Evolutionary conservation across 2,797 vertebrate species (phyloP).

Genomic region (Telmatherina bonti): DNA sequence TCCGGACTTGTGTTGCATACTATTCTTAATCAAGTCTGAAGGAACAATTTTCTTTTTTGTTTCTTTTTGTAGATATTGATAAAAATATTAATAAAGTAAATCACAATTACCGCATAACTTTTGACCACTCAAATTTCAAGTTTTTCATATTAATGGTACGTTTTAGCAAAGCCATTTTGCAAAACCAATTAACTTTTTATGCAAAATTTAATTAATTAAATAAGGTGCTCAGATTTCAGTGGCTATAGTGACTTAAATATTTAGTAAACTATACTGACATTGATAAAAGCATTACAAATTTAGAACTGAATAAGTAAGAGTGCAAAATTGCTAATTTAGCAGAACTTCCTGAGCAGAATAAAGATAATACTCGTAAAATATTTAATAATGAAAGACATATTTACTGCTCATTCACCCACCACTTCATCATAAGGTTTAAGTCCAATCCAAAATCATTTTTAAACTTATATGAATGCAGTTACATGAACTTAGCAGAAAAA

Average conservation of each 20-base stretch:
- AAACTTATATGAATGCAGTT: not conserved
- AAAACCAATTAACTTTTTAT: not conserved
- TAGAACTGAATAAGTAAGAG: not conserved
- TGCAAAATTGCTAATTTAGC: not conserved
- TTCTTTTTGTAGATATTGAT: not conserved
- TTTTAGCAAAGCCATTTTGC: not conserved
- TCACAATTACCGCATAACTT: not conserved
- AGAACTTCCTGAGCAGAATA: not conserved
- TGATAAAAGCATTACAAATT: not conserved
- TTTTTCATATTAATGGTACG: not conserved
- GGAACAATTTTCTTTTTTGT: not conserved
- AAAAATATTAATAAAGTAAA: not conserved
- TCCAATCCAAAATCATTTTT: not conserved
- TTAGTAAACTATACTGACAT: not conserved
- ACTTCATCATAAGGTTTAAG: not conserved
- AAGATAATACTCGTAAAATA: not conserved
- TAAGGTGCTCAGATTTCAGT: not conserved
- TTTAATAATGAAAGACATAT: not conserved
- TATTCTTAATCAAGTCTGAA: not conserved
- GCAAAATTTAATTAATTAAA: not conserved
- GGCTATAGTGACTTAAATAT: not conserved
- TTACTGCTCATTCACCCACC: not conserved
- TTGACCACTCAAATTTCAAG: not conserved
- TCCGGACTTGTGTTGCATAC: too few species aligned
- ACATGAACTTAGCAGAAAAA: not conserved